These are phyloP conservation scores for Cinara cedri DNA, from an alignment of 2,888 invertebrate genomes.

Conservation along the genomic window DNA sequence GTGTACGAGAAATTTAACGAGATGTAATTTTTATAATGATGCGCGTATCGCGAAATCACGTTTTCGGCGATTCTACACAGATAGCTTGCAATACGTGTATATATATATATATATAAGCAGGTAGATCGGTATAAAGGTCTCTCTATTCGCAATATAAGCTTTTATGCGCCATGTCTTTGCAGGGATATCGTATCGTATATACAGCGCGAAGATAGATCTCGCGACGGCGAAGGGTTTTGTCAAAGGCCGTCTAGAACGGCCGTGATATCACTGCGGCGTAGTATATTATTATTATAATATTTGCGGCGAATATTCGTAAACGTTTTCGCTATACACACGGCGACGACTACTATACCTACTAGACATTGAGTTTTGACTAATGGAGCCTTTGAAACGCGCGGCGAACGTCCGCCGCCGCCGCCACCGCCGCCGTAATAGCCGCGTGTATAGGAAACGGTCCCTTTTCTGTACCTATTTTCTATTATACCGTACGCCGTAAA, in stretches of 20 bases:
- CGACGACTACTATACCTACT: no score
- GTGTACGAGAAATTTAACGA: not conserved
- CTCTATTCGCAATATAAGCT: no score
- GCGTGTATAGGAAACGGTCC: no score
- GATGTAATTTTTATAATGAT: not conserved
- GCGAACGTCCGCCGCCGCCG: not conserved
- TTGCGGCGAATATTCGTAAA: conserved; percentile 42
- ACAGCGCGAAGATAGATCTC: not conserved
- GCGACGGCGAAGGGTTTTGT: not conserved
- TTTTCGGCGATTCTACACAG: not conserved
- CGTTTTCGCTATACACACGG: conserved; percentile 19
- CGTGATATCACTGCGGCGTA: no score
- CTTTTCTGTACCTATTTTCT: not conserved
- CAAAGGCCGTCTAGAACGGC: conserved; percentile 18
- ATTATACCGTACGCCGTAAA: no score
- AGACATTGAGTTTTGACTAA: conserved; percentile 19
- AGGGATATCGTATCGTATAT: not conserved
- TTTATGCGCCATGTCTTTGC: not conserved
- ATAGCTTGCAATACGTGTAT: no score
- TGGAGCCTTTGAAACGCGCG: conserved; percentile 52
- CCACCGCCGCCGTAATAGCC: no score
- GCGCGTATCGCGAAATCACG: not conserved
- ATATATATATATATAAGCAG: not conserved
- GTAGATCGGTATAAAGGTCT: no score
- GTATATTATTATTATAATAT: not conserved